phyloP scores from a whole-genome alignment of 2,113 vertebrate genomes.

The Ranitomeya imitator region DNA sequence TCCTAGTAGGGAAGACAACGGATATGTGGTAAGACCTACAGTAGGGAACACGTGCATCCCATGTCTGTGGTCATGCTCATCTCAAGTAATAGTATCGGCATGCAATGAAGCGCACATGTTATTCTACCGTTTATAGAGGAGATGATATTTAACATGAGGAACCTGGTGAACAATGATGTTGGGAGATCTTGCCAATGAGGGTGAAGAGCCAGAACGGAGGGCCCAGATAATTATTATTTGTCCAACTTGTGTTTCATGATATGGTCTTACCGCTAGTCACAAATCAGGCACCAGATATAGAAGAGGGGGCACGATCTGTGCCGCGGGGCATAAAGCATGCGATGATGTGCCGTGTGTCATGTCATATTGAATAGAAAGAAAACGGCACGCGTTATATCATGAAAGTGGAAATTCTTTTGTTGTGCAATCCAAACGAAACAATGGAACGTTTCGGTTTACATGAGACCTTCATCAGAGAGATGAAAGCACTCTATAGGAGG shows the following conservation, averaged over 20 bases:
- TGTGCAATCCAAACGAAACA: too few species aligned
- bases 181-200: too few species aligned
- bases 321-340: too few species aligned
- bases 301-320: too few species aligned
- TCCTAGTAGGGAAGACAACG: background rate
- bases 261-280: background rate
- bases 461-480: too few species aligned
- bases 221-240: background rate
- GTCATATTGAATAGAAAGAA: too few species aligned
- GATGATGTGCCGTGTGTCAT: too few species aligned
- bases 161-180: background rate
- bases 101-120: background rate
- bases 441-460: too few species aligned
- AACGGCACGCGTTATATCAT: too few species aligned
- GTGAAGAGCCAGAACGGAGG: background rate
- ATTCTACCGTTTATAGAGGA: background rate
- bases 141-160: background rate
- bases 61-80: background rate
- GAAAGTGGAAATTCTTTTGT: too few species aligned
- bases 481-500: too few species aligned
- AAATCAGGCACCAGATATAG: background rate
- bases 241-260: background rate
- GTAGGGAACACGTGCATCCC: background rate
- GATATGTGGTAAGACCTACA: constrained; percentile 6
- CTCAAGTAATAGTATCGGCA: background rate